Percentiles rank a stretch among this genome's conserved stretches.
Conservation (phyloP, 2,797 vertebrate genomes). For the Loris lydekkerianus region DNA sequence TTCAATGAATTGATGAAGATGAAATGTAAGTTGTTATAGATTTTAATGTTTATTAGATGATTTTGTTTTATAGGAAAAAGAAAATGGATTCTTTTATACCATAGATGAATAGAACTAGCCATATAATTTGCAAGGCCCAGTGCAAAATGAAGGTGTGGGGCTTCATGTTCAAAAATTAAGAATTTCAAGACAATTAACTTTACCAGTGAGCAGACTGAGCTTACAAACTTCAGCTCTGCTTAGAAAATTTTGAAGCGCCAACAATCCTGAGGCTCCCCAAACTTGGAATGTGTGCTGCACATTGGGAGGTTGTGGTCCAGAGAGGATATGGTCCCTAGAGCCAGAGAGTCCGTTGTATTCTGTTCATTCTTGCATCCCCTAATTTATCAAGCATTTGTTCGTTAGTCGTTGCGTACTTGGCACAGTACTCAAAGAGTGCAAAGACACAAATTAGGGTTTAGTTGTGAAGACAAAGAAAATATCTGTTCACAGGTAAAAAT, state of each 20-base stretch:
- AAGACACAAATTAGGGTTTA: not conserved
- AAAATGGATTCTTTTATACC: not conserved
- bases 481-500: not conserved
- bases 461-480: not conserved
- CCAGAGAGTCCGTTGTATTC: not conserved
- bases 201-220: not conserved
- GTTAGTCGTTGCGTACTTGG: not conserved
- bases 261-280: not conserved
- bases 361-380: not conserved
- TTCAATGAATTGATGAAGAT: slow-evolving; percentile 12
- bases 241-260: not conserved
- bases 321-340: not conserved
- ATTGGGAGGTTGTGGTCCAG: not conserved
- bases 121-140: not conserved
- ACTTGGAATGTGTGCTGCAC: not conserved
- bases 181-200: slow-evolving; percentile 8
- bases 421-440: not conserved
- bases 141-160: not conserved
- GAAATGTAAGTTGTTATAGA: not conserved
- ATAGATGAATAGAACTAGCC: not conserved
- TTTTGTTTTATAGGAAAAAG: not conserved
- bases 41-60: slow-evolving; percentile 23
- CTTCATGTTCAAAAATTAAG: not conserved
- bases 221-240: not conserved
- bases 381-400: not conserved